phyloP scores from a whole-genome alignment of 2,113 vertebrate genomes.

The Varanus komodoensis region DNA sequence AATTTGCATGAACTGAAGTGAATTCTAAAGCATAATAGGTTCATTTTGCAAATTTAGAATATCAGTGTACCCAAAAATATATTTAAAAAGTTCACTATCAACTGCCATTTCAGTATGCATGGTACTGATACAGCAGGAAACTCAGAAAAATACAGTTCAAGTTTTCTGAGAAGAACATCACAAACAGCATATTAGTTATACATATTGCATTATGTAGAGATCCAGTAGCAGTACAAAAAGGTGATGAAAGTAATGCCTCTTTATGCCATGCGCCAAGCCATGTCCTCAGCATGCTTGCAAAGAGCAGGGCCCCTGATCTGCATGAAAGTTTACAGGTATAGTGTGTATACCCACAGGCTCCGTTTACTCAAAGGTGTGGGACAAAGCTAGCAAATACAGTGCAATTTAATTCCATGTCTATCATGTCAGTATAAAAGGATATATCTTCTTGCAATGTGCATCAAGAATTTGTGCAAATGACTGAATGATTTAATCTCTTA shows the following conservation, averaged over 20 bases:
- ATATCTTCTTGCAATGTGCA: not conserved
- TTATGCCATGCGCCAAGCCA: not conserved
- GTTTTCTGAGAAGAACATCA: not conserved
- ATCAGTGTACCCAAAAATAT: not conserved
- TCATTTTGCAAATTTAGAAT: not conserved
- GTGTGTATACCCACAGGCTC: not conserved
- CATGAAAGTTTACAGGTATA: not conserved
- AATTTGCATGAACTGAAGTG: not conserved
- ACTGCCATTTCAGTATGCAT: not conserved
- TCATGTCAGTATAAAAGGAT: not conserved
- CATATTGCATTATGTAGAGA: not conserved
- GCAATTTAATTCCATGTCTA: not conserved
- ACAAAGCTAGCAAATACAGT: not conserved
- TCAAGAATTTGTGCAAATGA: not conserved
- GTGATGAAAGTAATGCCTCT: not conserved
- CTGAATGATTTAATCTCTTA: not conserved
- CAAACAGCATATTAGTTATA: not conserved
- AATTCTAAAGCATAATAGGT: not conserved
- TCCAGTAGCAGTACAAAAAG: not conserved
- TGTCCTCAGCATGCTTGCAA: not conserved
- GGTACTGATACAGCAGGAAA: not conserved
- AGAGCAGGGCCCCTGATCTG: not conserved
- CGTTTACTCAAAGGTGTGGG: not conserved
- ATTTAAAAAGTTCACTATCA: not conserved
- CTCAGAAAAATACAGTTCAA: not conserved